Evolutionary conservation across 2,113 vertebrate species (phyloP).

Genomic region (Panurus biarmicus): DNA sequence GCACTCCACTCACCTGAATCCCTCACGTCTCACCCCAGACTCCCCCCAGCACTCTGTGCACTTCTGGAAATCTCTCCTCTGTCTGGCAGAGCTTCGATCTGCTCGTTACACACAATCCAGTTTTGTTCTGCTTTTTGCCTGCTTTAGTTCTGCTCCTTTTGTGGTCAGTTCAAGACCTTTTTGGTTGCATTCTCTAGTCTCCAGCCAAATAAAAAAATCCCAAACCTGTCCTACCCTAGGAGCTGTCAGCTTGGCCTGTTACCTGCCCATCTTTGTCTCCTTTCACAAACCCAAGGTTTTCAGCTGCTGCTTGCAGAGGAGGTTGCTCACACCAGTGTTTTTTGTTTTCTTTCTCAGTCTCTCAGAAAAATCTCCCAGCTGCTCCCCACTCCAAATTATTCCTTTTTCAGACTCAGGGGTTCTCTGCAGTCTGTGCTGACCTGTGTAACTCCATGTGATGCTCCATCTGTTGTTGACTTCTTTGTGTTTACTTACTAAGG

Average conservation of each 20-base stretch:
- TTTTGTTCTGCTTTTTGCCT: neutral
- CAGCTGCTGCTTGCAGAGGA: neutral
- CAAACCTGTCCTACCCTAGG: neutral
- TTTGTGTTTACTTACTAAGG: slow-evolving; percentile 19
- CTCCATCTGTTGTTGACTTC: slow-evolving; percentile 58
- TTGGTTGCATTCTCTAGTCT: neutral
- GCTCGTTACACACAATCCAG: neutral
- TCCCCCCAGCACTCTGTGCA: neutral
- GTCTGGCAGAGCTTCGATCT: neutral
- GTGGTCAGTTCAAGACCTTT: neutral
- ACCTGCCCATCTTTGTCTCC: neutral
- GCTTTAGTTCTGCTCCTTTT: neutral
- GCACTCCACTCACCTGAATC: neutral
- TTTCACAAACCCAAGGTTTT: neutral
- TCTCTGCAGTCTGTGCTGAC: slow-evolving; percentile 24
- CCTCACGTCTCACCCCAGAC: neutral
- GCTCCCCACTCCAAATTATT: neutral
- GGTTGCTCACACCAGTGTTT: neutral
- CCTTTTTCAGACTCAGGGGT: neutral
- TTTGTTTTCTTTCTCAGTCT: neutral
- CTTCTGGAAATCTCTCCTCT: neutral
- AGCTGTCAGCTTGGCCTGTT: neutral
- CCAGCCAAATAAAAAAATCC: neutral
- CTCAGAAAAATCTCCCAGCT: neutral
- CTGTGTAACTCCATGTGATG: slow-evolving; percentile 2